These are phyloP conservation scores for Acrobasis consociella DNA, from an alignment of 2,888 invertebrate genomes.

Conservation along the genomic window DNA sequence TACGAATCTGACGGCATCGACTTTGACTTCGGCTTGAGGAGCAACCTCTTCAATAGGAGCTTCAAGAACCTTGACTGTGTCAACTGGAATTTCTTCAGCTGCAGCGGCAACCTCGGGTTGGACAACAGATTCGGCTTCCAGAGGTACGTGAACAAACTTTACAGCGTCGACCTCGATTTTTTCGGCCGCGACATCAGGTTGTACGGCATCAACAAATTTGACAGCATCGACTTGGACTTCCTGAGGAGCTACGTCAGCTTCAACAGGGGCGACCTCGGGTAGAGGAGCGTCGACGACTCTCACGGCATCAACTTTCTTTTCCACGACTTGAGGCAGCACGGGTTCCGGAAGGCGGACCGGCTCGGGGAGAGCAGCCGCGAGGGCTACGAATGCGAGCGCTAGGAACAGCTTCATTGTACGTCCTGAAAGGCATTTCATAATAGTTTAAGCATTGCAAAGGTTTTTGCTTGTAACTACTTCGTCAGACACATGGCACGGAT, in stretches of 20 bases:
- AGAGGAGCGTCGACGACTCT: constrained; percentile 7
- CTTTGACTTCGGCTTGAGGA: constrained; percentile 2
- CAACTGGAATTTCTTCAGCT: constrained; percentile 3
- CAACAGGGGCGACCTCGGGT: background rate
- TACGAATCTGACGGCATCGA: constrained; percentile 24
- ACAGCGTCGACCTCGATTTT: constrained; percentile 21
- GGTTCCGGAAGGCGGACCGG: constrained; percentile 16
- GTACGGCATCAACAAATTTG: constrained; percentile 27
- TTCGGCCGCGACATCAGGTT: background rate
- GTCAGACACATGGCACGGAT: too few relatives aligned
- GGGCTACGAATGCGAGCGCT: constrained; percentile 53
- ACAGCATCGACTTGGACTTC: constrained; percentile 24
- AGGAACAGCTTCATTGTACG: constrained; percentile 61
- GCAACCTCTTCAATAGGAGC: constrained; percentile 1
- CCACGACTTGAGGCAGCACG: background rate
- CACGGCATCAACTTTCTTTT: constrained; percentile 10
- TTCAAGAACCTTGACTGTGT: constrained; percentile 7
- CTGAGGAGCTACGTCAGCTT: background rate
- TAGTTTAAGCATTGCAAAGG: too few relatives aligned
- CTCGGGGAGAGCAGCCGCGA: constrained; percentile 47
- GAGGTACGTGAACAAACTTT: constrained; percentile 30
- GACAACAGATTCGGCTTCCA: background rate
- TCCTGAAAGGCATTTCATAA: constrained; percentile 41
- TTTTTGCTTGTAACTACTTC: too few relatives aligned
- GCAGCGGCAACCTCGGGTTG: background rate